phyloP scores from a whole-genome alignment of 2,888 invertebrate genomes.

The Molanna angustata region DNA sequence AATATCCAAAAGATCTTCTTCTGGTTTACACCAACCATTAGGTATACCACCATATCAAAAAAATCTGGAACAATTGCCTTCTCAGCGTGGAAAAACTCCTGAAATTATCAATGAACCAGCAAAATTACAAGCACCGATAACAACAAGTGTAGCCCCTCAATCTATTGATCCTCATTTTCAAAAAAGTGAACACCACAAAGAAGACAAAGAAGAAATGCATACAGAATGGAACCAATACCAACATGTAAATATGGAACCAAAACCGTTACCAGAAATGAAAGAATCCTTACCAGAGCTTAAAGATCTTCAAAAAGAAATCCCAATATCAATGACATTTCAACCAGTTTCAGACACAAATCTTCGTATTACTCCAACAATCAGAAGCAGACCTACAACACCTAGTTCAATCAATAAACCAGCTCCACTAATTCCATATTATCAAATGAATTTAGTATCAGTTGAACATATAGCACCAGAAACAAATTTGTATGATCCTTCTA shows the following conservation, averaged over 20 bases:
- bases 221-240: background rate
- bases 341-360: slow-evolving; percentile 59
- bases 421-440: slow-evolving; percentile 74
- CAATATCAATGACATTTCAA: slow-evolving; percentile 63
- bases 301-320: slow-evolving; percentile 51
- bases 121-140: slow-evolving; percentile 46
- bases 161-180: slow-evolving; percentile 41
- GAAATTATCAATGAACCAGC: slow-evolving; percentile 50
- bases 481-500: slow-evolving; percentile 59
- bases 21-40: slow-evolving; percentile 61
- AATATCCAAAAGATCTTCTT: slow-evolving; percentile 44
- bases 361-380: slow-evolving; percentile 52
- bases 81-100: slow-evolving; percentile 58
- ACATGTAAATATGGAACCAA: slow-evolving; percentile 29
- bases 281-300: slow-evolving; percentile 38
- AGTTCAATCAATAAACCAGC: slow-evolving; percentile 73
- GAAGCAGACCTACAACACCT: slow-evolving; percentile 64
- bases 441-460: slow-evolving; percentile 71
- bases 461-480: slow-evolving; percentile 60
- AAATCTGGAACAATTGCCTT: slow-evolving; percentile 57
- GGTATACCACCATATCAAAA: slow-evolving; percentile 64
- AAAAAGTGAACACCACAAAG: slow-evolving; percentile 23
- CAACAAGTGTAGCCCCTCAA: slow-evolving; percentile 44
- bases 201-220: background rate
- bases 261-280: slow-evolving; percentile 33